Evolutionary conservation across 2,888 invertebrate species (phyloP).

Genomic region (Escarpia spicata): DNA sequence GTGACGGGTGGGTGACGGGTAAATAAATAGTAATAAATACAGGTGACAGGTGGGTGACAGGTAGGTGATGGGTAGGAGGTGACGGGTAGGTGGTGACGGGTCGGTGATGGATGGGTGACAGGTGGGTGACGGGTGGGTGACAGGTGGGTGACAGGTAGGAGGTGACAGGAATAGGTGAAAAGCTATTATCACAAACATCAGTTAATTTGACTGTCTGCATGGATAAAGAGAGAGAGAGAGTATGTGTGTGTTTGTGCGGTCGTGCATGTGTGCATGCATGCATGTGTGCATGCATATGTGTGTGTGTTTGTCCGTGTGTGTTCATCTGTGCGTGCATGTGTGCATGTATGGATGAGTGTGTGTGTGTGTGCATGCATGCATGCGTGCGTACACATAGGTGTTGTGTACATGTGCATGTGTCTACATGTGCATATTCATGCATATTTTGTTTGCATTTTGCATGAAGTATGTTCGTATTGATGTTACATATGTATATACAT

Average conservation of each 20-base stretch:
- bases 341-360: neutral
- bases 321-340: neutral
- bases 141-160: no score
- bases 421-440: neutral
- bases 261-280: neutral
- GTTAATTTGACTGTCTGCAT: neutral
- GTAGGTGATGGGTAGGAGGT: no score
- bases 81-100: no score
- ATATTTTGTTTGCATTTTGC: neutral
- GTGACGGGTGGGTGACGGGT: neutral
- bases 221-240: neutral
- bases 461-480: no score
- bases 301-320: neutral
- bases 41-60: neutral
- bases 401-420: neutral
- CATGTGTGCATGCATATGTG: neutral
- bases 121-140: neutral
- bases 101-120: neutral
- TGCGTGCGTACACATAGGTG: neutral
- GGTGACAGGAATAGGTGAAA: neutral
- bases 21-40: no score
- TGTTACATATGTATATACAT: neutral
- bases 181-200: neutral
- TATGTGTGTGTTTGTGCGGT: neutral
- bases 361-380: neutral